A percentile compares a stretch with the other conserved stretches of the same genome.
phyloP scores from a whole-genome alignment of 2,888 invertebrate genomes.

The Onchidella celtica region DNA sequence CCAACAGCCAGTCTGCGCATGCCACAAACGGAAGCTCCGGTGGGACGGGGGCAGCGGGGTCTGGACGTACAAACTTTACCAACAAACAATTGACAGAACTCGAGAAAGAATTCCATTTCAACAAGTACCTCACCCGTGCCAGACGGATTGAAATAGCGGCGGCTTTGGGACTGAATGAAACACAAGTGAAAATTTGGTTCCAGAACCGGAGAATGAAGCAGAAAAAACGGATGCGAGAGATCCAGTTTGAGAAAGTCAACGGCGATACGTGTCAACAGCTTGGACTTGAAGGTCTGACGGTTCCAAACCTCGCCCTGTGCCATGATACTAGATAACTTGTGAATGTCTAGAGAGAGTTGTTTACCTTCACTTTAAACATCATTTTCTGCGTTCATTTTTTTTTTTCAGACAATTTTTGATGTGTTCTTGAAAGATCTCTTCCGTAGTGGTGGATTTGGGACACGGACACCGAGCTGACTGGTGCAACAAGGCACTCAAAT shows the following conservation, averaged over 20 bases:
- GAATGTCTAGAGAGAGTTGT: background rate
- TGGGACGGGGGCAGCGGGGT: conserved; percentile 62
- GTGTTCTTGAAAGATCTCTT: too few relatives aligned
- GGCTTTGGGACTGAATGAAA: conserved; percentile 95
- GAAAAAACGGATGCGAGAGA: conserved; percentile 79
- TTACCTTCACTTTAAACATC: too few relatives aligned
- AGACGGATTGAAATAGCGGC: conserved; percentile 98
- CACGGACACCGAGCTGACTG: too few relatives aligned
- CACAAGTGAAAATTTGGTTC: conserved; percentile 85
- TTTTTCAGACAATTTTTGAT: too few relatives aligned
- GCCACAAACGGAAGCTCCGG: background rate
- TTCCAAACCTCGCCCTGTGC: conserved; percentile 62
- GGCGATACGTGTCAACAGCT: conserved; percentile 53
- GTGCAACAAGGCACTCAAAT: too few relatives aligned
- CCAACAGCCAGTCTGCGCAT: background rate
- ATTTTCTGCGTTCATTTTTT: too few relatives aligned
- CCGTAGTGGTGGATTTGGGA: too few relatives aligned
- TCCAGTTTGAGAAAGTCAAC: conserved; percentile 66
- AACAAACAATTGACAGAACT: conserved; percentile 99
- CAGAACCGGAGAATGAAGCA: conserved; percentile 81
- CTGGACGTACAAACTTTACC: conserved; percentile 97
- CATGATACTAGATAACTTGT: conserved; percentile 48
- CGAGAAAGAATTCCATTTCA: conserved; percentile 99
- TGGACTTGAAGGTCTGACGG: conserved; percentile 65
- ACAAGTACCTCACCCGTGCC: conserved; percentile 98